Percentiles rank a stretch among this genome's conserved stretches.
These are phyloP conservation scores for Copsychus sechellarum DNA, from an alignment of 2,113 vertebrate species.

Conservation along the genomic window DNA sequence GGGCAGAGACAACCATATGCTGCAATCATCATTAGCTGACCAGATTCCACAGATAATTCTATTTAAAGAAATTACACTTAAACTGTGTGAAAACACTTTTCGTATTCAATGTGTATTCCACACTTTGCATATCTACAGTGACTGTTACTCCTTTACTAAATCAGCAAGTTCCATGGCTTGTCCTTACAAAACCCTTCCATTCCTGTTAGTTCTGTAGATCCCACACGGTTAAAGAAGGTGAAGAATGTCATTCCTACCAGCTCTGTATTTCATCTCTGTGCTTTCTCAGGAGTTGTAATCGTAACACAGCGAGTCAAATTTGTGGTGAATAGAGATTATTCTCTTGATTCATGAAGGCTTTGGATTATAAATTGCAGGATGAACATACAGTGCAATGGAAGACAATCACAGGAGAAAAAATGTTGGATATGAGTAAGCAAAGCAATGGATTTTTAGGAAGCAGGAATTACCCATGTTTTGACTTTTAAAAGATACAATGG, in stretches of 20 bases:
- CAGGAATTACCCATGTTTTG: background rate
- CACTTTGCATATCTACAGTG: background rate
- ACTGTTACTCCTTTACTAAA: background rate
- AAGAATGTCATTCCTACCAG: background rate
- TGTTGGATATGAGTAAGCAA: background rate
- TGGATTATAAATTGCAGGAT: background rate
- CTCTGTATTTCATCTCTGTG: background rate
- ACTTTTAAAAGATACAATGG: background rate
- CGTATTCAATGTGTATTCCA: background rate
- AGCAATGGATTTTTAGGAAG: background rate
- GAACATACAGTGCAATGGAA: background rate
- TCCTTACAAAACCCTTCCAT: background rate
- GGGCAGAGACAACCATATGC: slow-evolving; percentile 30
- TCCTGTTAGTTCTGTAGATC: background rate
- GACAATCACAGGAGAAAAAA: background rate
- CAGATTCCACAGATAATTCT: slow-evolving; percentile 50
- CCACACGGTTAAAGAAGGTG: background rate
- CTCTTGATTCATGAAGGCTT: background rate
- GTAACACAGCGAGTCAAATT: background rate
- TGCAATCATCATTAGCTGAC: slow-evolving; percentile 38
- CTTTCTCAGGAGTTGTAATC: background rate
- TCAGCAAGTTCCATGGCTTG: background rate
- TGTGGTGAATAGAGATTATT: background rate
- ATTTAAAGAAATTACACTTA: slow-evolving; percentile 50
- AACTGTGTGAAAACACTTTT: slow-evolving; percentile 11